Evolutionary conservation across 2,888 invertebrate species (phyloP), one percentile per base, ranked within the genome.

Genomic region (Isotomurus palustris): DNA sequence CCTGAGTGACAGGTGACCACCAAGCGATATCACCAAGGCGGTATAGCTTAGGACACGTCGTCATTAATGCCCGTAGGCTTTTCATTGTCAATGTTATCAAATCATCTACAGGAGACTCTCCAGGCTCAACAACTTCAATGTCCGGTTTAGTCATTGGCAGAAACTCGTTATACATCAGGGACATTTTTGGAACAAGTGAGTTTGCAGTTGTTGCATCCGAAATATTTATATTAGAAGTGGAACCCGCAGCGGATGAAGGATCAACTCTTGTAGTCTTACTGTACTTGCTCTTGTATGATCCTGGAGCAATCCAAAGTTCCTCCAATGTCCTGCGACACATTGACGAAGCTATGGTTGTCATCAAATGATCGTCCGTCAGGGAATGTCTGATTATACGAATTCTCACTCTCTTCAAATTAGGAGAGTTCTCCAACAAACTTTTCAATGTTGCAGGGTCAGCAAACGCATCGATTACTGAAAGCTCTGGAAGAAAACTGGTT

Each of bases 301-400:
- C 66, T 14, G 66, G 63, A 17, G 61, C 60, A 19, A 66, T 61
- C 66, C 66, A 66, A n/a, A 66, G 24, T 29, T 66, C 63, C 35
- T 66, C 61, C 1, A 66, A 29, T 4, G 58, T 59, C 21, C 63
- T 25, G 8, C 56, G 21, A 19, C 66, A 59, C 66, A 66, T 66
- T n/a, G 60, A 63, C 14, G 24, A 50, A 12, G 53, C 28, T 35
- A 66, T 45, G 1, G 63, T 38, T 22, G 54, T 45, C 1, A 66
- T 51, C 1, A 66, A 32, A 19, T 58, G 43, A 8, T 56, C 49
- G 19, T 66, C 63, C 2, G 41, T 38, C 6, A 66, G 25, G 14
- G 19, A 22, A 3, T 19, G 25, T 12, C 45, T 36, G 14, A 58
- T 44, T 12, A 66, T 51, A 1, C 66, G 56, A 40, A 62, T 58